A percentile compares a stretch with the other conserved stretches of the same genome.
Conservation (phyloP, 2,888 invertebrate genomes). For the Allacma fusca region DNA sequence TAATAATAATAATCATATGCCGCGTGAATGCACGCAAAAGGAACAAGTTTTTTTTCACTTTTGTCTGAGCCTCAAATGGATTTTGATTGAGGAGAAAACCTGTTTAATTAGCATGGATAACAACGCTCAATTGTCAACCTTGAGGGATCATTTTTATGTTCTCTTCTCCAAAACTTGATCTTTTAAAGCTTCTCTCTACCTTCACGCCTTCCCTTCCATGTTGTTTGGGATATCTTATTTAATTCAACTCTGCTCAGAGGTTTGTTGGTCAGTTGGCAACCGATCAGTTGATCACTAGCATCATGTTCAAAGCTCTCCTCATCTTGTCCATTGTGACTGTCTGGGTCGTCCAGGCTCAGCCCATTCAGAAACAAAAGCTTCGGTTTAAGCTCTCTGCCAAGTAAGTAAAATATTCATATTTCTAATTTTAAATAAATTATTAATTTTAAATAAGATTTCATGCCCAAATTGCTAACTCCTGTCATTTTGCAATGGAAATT, state of each 20-base stretch:
- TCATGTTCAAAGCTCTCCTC: slow-evolving; percentile 14
- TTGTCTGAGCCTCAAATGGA: background rate
- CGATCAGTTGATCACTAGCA: background rate
- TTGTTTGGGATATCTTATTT: background rate
- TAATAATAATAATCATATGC: background rate
- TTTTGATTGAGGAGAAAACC: background rate
- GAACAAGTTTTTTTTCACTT: slow-evolving; percentile 6
- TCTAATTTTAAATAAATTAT: too few species aligned
- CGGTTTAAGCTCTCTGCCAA: slow-evolving; percentile 58
- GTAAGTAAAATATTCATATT: slow-evolving; percentile 47
- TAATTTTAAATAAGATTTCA: too few species aligned
- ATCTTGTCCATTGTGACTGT: background rate
- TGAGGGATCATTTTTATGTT: slow-evolving; percentile 2
- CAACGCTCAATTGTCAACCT: slow-evolving; percentile 8
- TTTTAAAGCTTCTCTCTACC: too few species aligned
- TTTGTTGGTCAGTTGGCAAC: slow-evolving; percentile 20
- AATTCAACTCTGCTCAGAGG: background rate
- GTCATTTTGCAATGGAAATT: too few species aligned
- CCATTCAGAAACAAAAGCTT: slow-evolving; percentile 53
- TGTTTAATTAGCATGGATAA: slow-evolving; percentile 11
- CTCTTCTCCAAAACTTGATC: background rate
- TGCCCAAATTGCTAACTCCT: too few species aligned
- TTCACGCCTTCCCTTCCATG: too few species aligned
- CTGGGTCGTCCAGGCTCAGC: slow-evolving; percentile 29
- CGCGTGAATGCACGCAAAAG: background rate